Conservation (phyloP, 2,888 invertebrate species). For the Ischnura elegans region DNA sequence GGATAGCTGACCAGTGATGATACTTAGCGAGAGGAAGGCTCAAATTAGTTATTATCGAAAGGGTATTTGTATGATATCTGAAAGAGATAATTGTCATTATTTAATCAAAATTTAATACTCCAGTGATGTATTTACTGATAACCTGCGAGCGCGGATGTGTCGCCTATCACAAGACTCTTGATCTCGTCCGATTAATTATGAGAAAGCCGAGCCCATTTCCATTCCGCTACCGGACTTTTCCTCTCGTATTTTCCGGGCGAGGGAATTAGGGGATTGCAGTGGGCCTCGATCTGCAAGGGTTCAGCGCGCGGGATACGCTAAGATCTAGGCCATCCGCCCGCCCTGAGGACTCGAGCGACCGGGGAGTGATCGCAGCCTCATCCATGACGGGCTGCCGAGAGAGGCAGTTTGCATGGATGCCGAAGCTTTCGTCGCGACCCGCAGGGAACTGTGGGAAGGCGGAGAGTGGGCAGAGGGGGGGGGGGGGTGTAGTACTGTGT, state of each 20-base stretch:
- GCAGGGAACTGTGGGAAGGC: not conserved
- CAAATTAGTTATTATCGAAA: too few relatives aligned
- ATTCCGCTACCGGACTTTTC: not conserved
- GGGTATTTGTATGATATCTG: too few relatives aligned
- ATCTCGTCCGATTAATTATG: not conserved
- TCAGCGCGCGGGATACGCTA: not conserved
- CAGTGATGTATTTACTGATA: too few relatives aligned
- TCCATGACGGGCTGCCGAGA: not conserved
- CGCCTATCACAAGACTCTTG: not conserved
- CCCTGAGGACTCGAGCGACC: not conserved
- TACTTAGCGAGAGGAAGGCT: too few relatives aligned
- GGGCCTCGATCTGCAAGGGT: not conserved
- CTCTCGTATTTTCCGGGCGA: not conserved
- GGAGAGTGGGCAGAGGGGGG: not conserved
- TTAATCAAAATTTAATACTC: too few relatives aligned
- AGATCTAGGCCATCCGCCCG: not conserved
- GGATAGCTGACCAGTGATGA: too few relatives aligned
- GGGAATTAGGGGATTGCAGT: not conserved
- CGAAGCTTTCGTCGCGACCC: not conserved
- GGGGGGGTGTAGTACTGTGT: too few relatives aligned
- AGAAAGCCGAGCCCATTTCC: not conserved
- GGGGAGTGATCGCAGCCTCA: constrained; percentile 46
- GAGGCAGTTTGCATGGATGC: constrained; percentile 52
- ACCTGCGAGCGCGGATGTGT: too few relatives aligned
- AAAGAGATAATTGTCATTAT: too few relatives aligned